Base-by-base conservation (phyloP, 64 coral and sea anemone species). In the Pocillopora damicornis region DNA sequence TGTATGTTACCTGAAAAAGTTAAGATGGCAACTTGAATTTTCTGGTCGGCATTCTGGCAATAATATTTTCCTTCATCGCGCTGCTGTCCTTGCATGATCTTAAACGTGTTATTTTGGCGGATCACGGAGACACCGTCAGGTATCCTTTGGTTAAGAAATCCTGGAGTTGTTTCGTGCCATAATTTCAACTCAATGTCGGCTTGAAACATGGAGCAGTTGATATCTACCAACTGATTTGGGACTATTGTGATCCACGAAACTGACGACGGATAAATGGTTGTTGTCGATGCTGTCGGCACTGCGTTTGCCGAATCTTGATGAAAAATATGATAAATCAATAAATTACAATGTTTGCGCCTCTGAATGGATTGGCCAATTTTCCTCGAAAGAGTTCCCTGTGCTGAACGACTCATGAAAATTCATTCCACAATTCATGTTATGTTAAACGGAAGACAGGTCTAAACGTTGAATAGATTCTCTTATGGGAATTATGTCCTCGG, bases 111-210 rank as follows among this genome's bases (percentile, higher is more conserved):
- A 37, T 11, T 42, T 85, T 72, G 63, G 51, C 38, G 81, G 58
- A 85, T 58, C 35, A 85, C 37, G 26, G 64, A 22, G 15, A 72
- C 9, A 0, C 81, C 81, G 18, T 85, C 81, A 25, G 81, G 64
- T 57, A 57, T 57, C 72, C 81, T 85, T 85, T 85, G 38, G 20
- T 30, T 8, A 3, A 72, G 6, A 58, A 13, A 72, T 72, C 81
- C 81, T 72, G 37, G 17, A 23, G 65, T 57, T 26, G 81, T 26
- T 85, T 85, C 61, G 38, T 85, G 81, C 81, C 81, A 85, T 85
- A 85, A 85, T 22, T 38, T 72, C 0, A 85, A 0, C 10, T 72
- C 16, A 12, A 26, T 22, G 20, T 85, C 65, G 15, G 65, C 37
- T 58, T 18, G 63, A 22, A 85, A 73, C 81, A 85, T 73, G 42